Percentiles rank a stretch among this genome's conserved stretches.
phyloP scores from a whole-genome alignment of 2,888 invertebrate genomes.

The Lasioglossum leucozonium region DNA sequence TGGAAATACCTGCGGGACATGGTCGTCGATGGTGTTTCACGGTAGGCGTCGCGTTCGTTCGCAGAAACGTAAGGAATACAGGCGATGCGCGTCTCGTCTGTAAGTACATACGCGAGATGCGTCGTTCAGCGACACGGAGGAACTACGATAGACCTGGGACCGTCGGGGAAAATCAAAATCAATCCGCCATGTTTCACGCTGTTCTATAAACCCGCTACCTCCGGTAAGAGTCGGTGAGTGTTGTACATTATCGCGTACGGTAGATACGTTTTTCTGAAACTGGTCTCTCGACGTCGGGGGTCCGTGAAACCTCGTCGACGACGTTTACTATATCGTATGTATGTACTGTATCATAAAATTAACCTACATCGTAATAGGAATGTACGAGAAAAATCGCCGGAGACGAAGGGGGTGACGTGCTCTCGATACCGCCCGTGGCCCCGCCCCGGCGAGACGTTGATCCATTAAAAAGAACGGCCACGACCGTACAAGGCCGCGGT shows the following conservation, averaged over 20 bases:
- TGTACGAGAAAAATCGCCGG: constrained; percentile 58
- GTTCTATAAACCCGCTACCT: neutral
- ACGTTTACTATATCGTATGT: constrained; percentile 53
- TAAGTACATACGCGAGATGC: neutral
- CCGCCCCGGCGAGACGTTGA: constrained; percentile 29
- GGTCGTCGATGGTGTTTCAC: constrained; percentile 44
- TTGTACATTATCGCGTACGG: neutral
- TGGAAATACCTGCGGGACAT: constrained; percentile 71
- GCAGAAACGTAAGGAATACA: neutral
- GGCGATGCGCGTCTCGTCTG: neutral
- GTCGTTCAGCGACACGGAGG: neutral
- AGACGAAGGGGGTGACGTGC: neutral
- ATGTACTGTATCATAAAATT: constrained; percentile 69
- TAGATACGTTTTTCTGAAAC: neutral
- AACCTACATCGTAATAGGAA: constrained; percentile 72
- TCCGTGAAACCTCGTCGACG: constrained; percentile 31
- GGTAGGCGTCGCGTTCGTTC: neutral
- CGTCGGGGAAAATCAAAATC: neutral
- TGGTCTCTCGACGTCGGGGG: neutral
- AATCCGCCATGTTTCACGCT: neutral
- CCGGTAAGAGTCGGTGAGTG: neutral
- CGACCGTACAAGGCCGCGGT: constrained; percentile 16
- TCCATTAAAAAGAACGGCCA: constrained; percentile 49
- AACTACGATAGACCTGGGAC: neutral
- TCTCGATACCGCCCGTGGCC: too few species aligned